Evolutionary conservation across 2,888 invertebrate species (phyloP), one percentile per base, ranked within the genome.

Genomic region (Drosophila kuntzei): DNA sequence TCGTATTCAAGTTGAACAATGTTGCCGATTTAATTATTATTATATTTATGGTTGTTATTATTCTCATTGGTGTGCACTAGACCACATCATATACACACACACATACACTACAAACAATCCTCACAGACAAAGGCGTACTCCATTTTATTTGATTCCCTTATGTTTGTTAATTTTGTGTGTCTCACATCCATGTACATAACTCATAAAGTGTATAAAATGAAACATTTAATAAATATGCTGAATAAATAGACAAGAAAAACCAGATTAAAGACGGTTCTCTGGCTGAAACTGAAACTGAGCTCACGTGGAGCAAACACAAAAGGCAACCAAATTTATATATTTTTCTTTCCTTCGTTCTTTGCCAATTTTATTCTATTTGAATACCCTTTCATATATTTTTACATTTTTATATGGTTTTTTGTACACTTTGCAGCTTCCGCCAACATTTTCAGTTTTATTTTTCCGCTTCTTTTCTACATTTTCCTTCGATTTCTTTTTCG

Each of bases 11-110:
- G 69, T 81, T 81, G 59, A 69, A 70, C 61, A 76, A 71, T 76
- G 61, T 85, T 84, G 71, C 80, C 64, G 68, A 67, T 70, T 86
- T 85, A 47, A 72, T 75, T 61, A 66, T 61, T 43, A 53, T 54
- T 46, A 43, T 20, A 60, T 44, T 64, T 58, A 50, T 50, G 36
- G 41, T 63, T 20, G 54, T 55, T 51, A 59, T 51, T 46, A 77
- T 75, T 80, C 71, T 67, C 74, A 83, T 76, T 85, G 80, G 67
- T 82, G 76, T 76, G 80, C 87, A 87, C 71, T 71, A 71, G 67
- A 66, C 64, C 76, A 74, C 61, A 58, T 43, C 34, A 37, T 18
- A 53, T 22, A 34, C 34, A 25, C 18, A 18, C 37, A 39, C 29
- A 34, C 46, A 65, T 32, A 44, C 20, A 60, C 20, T 50, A 37